Evolutionary conservation across 2,888 invertebrate species (phyloP).

Genomic region (Sesia apiformis): DNA sequence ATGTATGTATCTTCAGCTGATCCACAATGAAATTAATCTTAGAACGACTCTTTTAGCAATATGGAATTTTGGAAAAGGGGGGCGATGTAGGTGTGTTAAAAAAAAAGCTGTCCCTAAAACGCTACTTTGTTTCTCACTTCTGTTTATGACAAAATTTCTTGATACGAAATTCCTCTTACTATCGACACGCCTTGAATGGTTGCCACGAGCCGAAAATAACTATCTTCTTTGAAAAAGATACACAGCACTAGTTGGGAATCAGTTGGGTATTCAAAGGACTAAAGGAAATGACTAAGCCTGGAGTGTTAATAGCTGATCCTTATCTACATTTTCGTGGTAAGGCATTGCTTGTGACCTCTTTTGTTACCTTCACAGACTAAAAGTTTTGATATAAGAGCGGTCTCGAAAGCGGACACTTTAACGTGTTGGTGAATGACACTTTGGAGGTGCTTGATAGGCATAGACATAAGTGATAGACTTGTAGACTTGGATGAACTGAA

Average conservation of each 20-base stretch:
- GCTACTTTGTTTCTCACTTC: no score
- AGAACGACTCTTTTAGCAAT: no score
- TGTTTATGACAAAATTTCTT: not conserved
- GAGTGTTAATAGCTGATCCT: constrained; percentile 49
- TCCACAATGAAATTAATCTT: no score
- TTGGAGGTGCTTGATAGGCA: not conserved
- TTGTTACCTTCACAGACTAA: constrained; percentile 20
- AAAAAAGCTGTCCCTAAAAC: no score
- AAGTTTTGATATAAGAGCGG: constrained; percentile 9
- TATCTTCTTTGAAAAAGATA: constrained; percentile 35
- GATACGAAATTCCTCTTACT: not conserved
- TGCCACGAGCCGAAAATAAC: constrained; percentile 25
- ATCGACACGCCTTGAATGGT: not conserved
- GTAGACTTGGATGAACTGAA: no score
- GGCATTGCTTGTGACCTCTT: constrained; percentile 20
- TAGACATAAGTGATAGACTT: no score
- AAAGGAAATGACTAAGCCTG: constrained; percentile 20
- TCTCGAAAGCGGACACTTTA: constrained; percentile 2
- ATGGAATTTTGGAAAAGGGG: no score
- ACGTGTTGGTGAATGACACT: not conserved
- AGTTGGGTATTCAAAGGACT: constrained; percentile 27
- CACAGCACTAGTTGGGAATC: constrained; percentile 9
- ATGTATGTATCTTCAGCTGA: no score
- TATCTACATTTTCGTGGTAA: constrained; percentile 41
- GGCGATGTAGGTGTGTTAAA: no score